Percentiles rank a stretch among this genome's conserved stretches.
Conservation (phyloP, 2,797 vertebrate genomes). For the Syndactyla subalaris region DNA sequence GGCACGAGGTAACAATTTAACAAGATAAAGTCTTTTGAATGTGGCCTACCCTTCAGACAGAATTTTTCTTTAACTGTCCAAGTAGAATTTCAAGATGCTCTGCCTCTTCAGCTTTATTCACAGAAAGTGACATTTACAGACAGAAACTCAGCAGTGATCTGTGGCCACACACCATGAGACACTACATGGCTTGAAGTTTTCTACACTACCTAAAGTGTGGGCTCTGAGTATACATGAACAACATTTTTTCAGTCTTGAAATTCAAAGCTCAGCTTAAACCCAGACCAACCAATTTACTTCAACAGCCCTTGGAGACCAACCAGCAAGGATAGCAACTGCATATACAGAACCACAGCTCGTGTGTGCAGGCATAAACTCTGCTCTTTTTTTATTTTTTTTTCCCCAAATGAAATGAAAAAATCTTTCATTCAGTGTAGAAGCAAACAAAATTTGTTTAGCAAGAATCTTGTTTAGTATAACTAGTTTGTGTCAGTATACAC, state of each 20-base stretch:
- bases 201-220: not conserved
- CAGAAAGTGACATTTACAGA: fast-evolving
- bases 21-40: not conserved
- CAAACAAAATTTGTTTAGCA: not conserved
- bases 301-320: not conserved
- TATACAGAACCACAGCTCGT: not conserved
- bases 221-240: not conserved
- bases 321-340: not conserved
- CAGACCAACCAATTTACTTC: not conserved
- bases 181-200: not conserved
- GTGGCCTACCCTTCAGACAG: not conserved
- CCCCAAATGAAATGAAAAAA: not conserved
- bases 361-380: not conserved
- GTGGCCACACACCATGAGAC: not conserved
- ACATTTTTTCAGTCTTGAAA: not conserved
- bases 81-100: not conserved
- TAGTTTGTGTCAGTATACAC: not conserved
- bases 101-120: not conserved
- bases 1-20: not conserved
- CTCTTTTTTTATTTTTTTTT: not conserved
- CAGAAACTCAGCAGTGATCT: not conserved
- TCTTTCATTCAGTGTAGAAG: not conserved
- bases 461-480: not conserved
- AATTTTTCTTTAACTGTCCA: not conserved
- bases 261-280: not conserved